phyloP scores from a whole-genome alignment of 2,888 invertebrate species.

The Protula sp. region DNA sequence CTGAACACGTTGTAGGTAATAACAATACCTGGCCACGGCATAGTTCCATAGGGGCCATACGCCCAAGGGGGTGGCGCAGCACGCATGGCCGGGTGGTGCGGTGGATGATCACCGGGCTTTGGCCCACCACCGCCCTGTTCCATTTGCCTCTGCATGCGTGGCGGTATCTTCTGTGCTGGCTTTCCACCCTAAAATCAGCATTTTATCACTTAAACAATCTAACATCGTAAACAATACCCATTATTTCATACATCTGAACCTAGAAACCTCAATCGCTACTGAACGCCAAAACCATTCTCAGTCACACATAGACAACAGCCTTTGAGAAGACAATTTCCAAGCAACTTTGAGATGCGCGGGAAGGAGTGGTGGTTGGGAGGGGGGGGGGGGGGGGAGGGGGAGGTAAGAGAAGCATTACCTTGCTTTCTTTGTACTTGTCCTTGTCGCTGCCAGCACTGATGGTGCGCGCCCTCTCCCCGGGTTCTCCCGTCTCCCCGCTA shows the following conservation, averaged over 20 bases:
- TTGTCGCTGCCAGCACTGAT: conserved; percentile 51
- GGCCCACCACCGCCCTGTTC: conserved; percentile 1
- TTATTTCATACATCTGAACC: too few species aligned
- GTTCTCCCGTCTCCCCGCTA: too few species aligned
- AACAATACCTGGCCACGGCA: too few species aligned
- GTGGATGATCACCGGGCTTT: background rate
- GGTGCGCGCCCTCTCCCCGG: too few species aligned
- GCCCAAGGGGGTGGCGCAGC: background rate
- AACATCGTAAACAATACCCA: background rate
- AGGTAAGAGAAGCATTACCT: background rate
- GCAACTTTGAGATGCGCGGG: too few species aligned
- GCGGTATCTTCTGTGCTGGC: conserved; percentile 68
- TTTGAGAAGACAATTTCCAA: too few species aligned
- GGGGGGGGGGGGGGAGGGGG: background rate
- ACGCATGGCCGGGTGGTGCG: background rate
- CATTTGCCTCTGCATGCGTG: conserved; percentile 57
- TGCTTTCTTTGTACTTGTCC: conserved; percentile 3
- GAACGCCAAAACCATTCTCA: too few species aligned
- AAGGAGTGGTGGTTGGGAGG: too few species aligned
- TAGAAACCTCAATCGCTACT: too few species aligned
- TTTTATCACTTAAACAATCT: background rate
- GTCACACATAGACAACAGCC: too few species aligned
- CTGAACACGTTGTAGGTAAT: too few species aligned
- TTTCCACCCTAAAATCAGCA: conserved; percentile 52
- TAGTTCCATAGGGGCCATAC: background rate